A percentile compares a stretch with the other conserved stretches of the same genome.
These are phyloP conservation scores for Mythimna vitellina DNA, from an alignment of 2,888 invertebrate genomes.

Conservation along the genomic window DNA sequence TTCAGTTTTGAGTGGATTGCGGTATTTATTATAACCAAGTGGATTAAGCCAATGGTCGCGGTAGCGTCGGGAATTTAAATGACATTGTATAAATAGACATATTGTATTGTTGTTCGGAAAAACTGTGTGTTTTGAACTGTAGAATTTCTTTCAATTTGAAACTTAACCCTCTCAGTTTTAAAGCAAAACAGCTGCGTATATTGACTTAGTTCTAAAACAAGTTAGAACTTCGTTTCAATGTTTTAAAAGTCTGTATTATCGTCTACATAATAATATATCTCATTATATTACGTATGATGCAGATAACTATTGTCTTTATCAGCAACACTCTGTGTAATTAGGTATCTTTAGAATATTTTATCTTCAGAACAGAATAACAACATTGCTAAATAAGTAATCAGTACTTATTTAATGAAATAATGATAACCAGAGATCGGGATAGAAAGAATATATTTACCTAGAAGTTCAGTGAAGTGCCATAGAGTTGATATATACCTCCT, in stretches of 20 bases:
- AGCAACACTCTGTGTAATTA: constrained; percentile 11
- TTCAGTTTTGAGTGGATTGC: constrained; percentile 50
- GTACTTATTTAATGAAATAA: not conserved
- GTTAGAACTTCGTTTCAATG: constrained; percentile 2
- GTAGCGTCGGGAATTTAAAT: constrained; percentile 44
- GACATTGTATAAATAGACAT: constrained; percentile 40
- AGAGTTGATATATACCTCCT: too few relatives aligned
- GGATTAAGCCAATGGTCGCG: constrained; percentile 52
- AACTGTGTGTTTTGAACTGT: constrained; percentile 4
- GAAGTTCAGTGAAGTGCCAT: too few relatives aligned
- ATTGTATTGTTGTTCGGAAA: constrained; percentile 8
- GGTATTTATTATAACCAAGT: constrained; percentile 58
- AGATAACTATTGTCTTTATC: constrained; percentile 27
- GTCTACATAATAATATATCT: constrained; percentile 1
- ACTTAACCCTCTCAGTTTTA: not conserved
- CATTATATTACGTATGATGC: constrained; percentile 11
- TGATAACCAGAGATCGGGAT: too few relatives aligned
- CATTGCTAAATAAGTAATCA: not conserved
- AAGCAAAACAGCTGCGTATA: not conserved
- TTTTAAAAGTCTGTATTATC: constrained; percentile 7
- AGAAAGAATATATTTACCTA: too few relatives aligned
- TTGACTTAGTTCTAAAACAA: constrained; percentile 12
- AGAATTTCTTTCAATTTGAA: not conserved
- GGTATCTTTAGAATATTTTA: not conserved
- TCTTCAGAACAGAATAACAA: constrained; percentile 1